Evolutionary conservation across 2,888 invertebrate species (phyloP).

Genomic region (Cantharis lateralis): DNA sequence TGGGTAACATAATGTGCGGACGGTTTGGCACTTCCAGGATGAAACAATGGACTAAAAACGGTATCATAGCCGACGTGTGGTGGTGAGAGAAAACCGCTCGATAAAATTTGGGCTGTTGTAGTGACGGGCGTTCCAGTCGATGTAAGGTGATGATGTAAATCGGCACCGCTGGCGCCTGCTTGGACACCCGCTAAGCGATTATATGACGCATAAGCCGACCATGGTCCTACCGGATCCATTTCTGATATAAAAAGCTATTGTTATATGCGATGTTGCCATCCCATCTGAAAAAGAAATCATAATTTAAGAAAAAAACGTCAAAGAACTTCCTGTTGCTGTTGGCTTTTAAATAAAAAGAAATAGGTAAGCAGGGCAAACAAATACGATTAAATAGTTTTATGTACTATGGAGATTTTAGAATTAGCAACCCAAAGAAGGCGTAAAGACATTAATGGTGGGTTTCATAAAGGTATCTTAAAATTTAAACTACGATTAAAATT

Average conservation of each 20-base stretch:
- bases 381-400: no score
- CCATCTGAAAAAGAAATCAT: slow-evolving; percentile 47
- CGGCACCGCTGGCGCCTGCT: slow-evolving; percentile 69
- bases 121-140: slow-evolving; percentile 65
- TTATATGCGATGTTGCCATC: slow-evolving; percentile 49
- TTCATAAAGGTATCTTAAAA: no score
- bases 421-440: no score
- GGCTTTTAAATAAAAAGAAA: not conserved
- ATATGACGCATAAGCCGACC: slow-evolving; percentile 83
- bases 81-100: slow-evolving; percentile 75
- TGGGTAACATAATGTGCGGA: slow-evolving; percentile 57
- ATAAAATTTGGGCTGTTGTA: slow-evolving; percentile 69
- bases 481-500: no score
- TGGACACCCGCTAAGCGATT: slow-evolving; percentile 78
- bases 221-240: slow-evolving; percentile 91
- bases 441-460: no score
- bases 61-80: slow-evolving; percentile 80
- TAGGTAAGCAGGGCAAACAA: no score
- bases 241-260: slow-evolving; percentile 36
- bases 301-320: no score
- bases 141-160: slow-evolving; percentile 71
- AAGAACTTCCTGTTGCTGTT: no score
- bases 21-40: slow-evolving; percentile 68
- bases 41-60: slow-evolving; percentile 82
- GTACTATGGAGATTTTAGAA: no score